These are phyloP conservation scores for Druceiella hillmani DNA, from an alignment of 2,888 invertebrate genomes.

Conservation along the genomic window DNA sequence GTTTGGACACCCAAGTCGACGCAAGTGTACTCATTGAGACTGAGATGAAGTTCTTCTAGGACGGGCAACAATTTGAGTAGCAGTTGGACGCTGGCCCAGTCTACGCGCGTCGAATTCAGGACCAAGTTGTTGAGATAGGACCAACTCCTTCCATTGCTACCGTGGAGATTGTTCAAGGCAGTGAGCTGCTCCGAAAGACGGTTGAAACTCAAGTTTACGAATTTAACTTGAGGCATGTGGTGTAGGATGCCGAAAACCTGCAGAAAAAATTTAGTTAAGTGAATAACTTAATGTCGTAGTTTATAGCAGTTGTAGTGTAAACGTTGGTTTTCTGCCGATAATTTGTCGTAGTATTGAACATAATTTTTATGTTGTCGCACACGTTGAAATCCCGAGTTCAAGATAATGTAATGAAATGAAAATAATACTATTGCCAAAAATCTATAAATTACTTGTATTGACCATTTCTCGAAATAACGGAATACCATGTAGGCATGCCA, in stretches of 20 bases:
- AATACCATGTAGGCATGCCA: too few species aligned
- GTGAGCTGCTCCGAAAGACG: conserved; percentile 66
- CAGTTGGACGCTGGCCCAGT: conserved; percentile 77
- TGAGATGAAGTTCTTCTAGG: conserved; percentile 87
- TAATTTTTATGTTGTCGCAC: too few species aligned
- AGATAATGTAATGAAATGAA: too few species aligned
- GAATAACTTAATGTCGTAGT: too few species aligned
- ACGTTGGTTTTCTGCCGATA: too few species aligned
- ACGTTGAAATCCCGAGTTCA: too few species aligned
- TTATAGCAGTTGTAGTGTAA: too few species aligned
- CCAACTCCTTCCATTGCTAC: conserved; percentile 38
- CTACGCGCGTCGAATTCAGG: conserved; percentile 80
- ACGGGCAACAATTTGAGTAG: conserved; percentile 71
- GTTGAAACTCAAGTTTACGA: conserved; percentile 91
- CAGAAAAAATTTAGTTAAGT: too few species aligned
- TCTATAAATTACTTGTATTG: too few species aligned
- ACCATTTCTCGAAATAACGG: too few species aligned
- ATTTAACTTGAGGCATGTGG: conserved; percentile 83
- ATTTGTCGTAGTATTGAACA: too few species aligned
- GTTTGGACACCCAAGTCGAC: conserved; percentile 64
- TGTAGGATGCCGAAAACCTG: conserved; percentile 81
- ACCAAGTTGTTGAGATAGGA: conserved; percentile 70
- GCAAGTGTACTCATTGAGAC: conserved; percentile 80
- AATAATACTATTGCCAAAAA: too few species aligned
- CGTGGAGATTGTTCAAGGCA: conserved; percentile 44